These are phyloP conservation scores for Tinea trinotella DNA, from an alignment of 2,888 invertebrate genomes.

Conservation along the genomic window DNA sequence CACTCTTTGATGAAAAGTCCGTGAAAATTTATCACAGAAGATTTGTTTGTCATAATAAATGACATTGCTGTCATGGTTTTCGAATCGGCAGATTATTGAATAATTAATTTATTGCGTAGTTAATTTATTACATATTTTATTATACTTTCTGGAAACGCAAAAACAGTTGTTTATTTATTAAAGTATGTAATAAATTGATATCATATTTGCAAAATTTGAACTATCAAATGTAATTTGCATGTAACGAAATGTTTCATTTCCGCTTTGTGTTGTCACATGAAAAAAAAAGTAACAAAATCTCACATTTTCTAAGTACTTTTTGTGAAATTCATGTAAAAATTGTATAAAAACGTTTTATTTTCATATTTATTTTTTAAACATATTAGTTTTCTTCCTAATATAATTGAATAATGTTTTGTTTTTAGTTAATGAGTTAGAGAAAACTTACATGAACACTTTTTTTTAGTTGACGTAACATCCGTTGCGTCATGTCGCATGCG, in stretches of 20 bases:
- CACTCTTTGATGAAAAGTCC: background rate
- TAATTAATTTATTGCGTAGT: background rate
- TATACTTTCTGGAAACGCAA: too few relatives aligned
- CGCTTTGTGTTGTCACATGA: background rate
- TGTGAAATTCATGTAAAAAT: too few relatives aligned
- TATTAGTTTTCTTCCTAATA: too few relatives aligned
- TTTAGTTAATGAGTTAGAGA: too few relatives aligned
- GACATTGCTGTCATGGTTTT: conserved; percentile 5
- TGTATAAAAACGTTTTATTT: too few relatives aligned
- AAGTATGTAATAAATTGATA: background rate
- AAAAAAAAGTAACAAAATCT: too few relatives aligned
- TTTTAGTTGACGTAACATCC: conserved; percentile 70
- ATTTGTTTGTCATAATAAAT: conserved; percentile 12
- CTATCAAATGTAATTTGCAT: background rate
- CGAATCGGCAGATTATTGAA: background rate
- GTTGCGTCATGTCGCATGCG: conserved; percentile 77
- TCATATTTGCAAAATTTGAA: background rate
- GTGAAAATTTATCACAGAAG: background rate
- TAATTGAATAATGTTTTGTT: too few relatives aligned
- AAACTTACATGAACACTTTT: background rate
- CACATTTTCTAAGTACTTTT: too few relatives aligned
- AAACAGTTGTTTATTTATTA: background rate
- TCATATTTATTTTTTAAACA: too few relatives aligned
- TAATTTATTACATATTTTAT: background rate
- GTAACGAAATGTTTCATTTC: conserved; percentile 4